These are phyloP conservation scores for Eupithecia abbreviata DNA, from an alignment of 2,888 invertebrate genomes.

Conservation along the genomic window DNA sequence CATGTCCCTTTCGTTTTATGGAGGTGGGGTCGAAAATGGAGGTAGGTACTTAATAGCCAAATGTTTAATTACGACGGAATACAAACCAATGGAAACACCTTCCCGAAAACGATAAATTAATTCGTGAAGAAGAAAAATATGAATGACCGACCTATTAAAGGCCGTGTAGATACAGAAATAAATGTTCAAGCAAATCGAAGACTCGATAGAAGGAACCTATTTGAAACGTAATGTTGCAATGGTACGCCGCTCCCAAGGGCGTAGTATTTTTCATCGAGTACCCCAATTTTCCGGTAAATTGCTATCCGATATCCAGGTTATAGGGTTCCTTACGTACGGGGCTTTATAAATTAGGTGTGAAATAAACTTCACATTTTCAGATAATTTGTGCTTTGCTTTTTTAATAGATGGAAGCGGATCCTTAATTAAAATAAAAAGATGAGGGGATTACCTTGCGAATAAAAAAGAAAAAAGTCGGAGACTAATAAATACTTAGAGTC, in stretches of 20 bases:
- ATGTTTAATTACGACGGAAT: neutral
- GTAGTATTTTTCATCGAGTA: constrained; percentile 66
- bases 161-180: neutral
- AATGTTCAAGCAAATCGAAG: neutral
- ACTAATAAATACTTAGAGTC: neutral
- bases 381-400: neutral
- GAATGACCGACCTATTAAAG: neutral
- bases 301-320: constrained; percentile 74
- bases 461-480: neutral
- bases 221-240: constrained; percentile 21
- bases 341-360: constrained; percentile 33
- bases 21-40: neutral
- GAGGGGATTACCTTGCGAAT: neutral
- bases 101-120: neutral
- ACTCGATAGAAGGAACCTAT: constrained; percentile 13
- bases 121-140: neutral
- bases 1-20: constrained; percentile 1
- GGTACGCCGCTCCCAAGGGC: constrained; percentile 56
- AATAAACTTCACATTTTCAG: constrained; percentile 23
- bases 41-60: neutral
- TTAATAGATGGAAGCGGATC: neutral
- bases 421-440: neutral
- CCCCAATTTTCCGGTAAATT: constrained; percentile 70
- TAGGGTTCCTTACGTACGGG: constrained; percentile 36
- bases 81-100: neutral